phyloP scores from a whole-genome alignment of 2,113 vertebrate species.

The Condylura cristata region DNA sequence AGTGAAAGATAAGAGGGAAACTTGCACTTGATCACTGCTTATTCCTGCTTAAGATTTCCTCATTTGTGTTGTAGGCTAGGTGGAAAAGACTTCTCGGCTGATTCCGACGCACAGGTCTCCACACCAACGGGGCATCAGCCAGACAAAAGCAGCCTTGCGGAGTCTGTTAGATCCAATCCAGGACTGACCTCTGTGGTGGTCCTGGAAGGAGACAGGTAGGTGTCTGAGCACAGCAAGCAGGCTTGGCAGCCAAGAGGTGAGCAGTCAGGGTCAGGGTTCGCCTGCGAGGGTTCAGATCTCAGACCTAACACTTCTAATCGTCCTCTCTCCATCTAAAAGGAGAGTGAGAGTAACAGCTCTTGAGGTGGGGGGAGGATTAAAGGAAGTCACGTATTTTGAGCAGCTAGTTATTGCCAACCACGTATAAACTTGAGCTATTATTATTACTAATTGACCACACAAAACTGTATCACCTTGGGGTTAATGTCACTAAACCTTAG shows the following conservation, averaged over 20 bases:
- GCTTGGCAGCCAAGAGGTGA: neutral
- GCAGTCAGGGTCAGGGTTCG: neutral
- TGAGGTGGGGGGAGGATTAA: neutral
- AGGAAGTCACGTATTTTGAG: neutral
- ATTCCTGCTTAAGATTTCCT: slow-evolving; percentile 79
- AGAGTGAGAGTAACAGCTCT: neutral
- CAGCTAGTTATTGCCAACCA: too few species aligned
- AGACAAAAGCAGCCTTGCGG: neutral
- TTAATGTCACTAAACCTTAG: neutral
- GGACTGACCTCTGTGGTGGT: neutral
- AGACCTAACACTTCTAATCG: neutral
- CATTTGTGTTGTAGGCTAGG: slow-evolving; percentile 63
- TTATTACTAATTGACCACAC: neutral
- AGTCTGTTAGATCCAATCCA: too few species aligned
- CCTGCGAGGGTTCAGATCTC: neutral
- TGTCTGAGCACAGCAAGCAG: neutral
- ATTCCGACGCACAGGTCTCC: neutral
- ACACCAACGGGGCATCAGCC: neutral
- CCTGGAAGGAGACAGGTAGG: neutral
- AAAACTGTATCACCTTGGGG: neutral
- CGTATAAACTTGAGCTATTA: neutral
- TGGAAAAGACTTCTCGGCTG: neutral
- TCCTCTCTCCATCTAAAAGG: neutral
- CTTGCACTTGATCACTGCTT: neutral
- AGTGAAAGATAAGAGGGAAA: slow-evolving; percentile 78